Percentiles rank a stretch among this genome's conserved stretches.
Conservation (phyloP, 2,113 vertebrate species). For the Felis chaus region DNA sequence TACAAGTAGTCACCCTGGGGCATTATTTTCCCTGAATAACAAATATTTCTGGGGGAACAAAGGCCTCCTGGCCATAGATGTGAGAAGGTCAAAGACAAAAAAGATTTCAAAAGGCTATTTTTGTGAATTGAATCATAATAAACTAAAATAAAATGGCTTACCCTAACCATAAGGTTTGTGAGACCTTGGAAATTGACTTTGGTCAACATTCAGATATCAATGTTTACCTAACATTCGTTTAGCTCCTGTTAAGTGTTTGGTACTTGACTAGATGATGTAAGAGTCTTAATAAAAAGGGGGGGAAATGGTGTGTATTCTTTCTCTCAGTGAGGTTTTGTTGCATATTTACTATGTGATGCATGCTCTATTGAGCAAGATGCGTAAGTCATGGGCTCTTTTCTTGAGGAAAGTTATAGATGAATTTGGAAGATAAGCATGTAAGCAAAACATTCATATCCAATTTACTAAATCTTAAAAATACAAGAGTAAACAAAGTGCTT, state of each 20-base stretch:
- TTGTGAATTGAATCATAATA: neutral
- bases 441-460: neutral
- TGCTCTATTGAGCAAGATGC: neutral
- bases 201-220: neutral
- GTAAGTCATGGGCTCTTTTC: neutral
- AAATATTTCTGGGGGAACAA: constrained; percentile 37
- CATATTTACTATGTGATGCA: neutral
- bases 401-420: neutral
- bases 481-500: neutral
- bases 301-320: neutral
- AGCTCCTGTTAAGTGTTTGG: neutral
- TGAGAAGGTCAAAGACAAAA: constrained; percentile 39
- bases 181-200: constrained; percentile 21
- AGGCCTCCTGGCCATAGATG: neutral
- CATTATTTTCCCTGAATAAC: constrained; percentile 51
- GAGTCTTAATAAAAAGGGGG: neutral
- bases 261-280: neutral
- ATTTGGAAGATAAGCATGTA: neutral
- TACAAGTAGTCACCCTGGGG: constrained; percentile 72
- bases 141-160: neutral
- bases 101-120: neutral
- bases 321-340: neutral
- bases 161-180: neutral
- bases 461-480: constrained; percentile 38
- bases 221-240: constrained; percentile 12